Evolutionary conservation across 1,140 invertebrate species (phyloP).

Genomic region (Temnothorax nylanderi): DNA sequence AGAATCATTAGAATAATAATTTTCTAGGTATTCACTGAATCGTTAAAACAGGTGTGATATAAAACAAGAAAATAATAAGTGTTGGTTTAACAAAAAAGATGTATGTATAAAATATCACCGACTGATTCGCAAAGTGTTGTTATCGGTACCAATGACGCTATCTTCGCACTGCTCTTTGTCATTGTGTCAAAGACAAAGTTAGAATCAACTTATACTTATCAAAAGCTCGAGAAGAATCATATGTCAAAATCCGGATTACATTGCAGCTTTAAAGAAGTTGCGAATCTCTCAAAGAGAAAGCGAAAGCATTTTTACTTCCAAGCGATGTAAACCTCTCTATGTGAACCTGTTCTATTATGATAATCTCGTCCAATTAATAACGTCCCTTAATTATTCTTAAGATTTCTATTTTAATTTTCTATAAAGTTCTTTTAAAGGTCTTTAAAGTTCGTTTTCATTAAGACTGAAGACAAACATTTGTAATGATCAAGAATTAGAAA

Average conservation of each 20-base stretch:
- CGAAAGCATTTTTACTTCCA: neutral
- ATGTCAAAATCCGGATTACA: neutral
- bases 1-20: neutral
- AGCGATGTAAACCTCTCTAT: neutral
- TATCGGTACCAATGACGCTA: neutral
- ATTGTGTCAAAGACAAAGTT: neutral
- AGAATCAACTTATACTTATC: conserved; percentile 13
- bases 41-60: neutral
- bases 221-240: conserved; percentile 6
- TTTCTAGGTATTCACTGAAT: neutral
- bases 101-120: neutral
- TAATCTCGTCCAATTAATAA: neutral
- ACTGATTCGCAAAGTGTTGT: neutral
- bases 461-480: neutral
- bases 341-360: neutral
- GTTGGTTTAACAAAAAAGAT: neutral
- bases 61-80: neutral
- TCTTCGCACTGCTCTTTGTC: neutral
- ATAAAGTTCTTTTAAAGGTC: no score
- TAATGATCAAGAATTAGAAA: neutral
- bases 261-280: neutral
- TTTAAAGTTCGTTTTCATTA: neutral
- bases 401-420: neutral
- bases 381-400: neutral
- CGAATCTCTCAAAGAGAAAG: neutral